Evolutionary conservation across 1,140 invertebrate species (phyloP), one percentile per base, ranked within the genome.

Genomic region (Thrips palmi): DNA sequence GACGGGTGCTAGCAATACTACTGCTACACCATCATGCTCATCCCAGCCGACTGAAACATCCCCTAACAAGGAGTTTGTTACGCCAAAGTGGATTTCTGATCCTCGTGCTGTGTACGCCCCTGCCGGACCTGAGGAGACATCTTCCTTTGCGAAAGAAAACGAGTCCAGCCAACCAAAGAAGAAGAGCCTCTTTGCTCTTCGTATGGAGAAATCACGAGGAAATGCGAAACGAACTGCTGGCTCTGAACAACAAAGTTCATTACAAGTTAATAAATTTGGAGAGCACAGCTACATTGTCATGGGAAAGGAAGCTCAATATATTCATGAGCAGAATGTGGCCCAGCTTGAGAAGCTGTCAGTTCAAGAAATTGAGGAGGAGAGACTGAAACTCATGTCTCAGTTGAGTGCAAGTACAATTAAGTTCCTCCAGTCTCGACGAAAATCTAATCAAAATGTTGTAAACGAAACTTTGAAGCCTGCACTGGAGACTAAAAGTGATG

Each of bases 291-390:
- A 52, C 31, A 59, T 74, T 28, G n/a, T 75, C 20, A 52, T 55
- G 28, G 65, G 65, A 17, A 37, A 51, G 11, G 65, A 70, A 45
- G 62, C 65, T 18, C 52, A 64, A 33, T 58, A 64, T 42, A 81
- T 88, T 47, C 79, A 88, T 47, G 51, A 64, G 43, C 72, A 81
- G 56, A 91, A 89, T 58, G 15, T 77, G 1, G 53, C 70, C 48
- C 57, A 67, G 39, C 48, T 91, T 2, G 59, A 58, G 22, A 50
- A 63, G 49, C 83, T 91, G 78, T 67, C 65, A 2, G 52, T 70
- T 41, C 63, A 73, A 40, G 77, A 92, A 50, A 87, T 91, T 44
- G 47, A 79, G 14, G 58, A 66, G 34, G 82, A 86, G 57, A 68
- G 74, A 49, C 52, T 71, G 42, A 72, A 76, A 50, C 47, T 87